Evolutionary conservation across 2,888 invertebrate genomes (phyloP), one percentile per base, ranked within the genome.

Genomic region (Colletes collaris): DNA sequence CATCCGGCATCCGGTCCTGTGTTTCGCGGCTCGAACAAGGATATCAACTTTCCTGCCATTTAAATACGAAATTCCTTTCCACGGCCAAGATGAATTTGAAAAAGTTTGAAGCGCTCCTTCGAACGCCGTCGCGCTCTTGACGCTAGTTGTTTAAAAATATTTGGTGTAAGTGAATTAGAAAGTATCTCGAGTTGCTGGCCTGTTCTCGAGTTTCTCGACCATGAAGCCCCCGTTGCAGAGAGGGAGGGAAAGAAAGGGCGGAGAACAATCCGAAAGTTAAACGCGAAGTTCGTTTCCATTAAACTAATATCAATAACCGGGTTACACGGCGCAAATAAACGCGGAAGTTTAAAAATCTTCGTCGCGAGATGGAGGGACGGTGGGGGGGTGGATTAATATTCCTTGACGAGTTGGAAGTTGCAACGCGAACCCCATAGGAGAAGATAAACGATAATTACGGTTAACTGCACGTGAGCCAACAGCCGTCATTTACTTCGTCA

Each of bases 391-490:
- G 63, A 68, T 79, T 79, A 67, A 73, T 73, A 68, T 78, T 68
- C 80, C 73, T 79, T 79, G 69, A 73, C 79, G 70, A 74, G 56
- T 37, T 40, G 50, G 6, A 62, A 69, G 60, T 69, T 69, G 60
- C 68, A 68, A 64, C 16, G 55, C 44, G 63, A 58, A 44, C 65
- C 52, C 69, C 69, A 19, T 16, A 35, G 56, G 53, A 66, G 70
- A 58, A 69, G 80, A 80, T 75, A 70, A 80, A 79, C 69, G 80
- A 66, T 75, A 79, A 79, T 80, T 75, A 80, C 69, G 49, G 27
- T 66, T 55, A 74, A 79, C 69, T 64, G 69, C 74, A 56, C 59
- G 66, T 60, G 65, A 69, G 46, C 67, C 60, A 46, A 69, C 50
- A 66, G 55, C 65, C 59, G 65, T 74, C 80, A 53, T 80, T 74